Conservation (phyloP, 2,113 vertebrate species). For the Neolamprologus sp. region DNA sequence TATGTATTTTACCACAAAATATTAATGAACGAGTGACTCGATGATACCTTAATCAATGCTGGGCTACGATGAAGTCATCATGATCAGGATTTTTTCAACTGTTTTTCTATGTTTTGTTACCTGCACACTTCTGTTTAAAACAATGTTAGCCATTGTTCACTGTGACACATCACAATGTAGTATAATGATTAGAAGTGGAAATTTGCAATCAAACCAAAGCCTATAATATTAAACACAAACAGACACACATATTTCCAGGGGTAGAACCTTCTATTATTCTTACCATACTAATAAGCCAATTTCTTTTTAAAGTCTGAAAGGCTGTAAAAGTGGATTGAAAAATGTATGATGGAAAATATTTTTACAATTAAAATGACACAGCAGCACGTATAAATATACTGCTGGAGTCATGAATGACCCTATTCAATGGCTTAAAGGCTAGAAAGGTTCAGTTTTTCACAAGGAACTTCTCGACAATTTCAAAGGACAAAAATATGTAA, state of each 20-base stretch:
- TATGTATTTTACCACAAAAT: too few species aligned
- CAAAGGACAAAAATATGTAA: background rate
- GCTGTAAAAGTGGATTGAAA: background rate
- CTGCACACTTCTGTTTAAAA: background rate
- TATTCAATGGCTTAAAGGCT: background rate
- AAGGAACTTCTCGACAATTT: rapidly evolving
- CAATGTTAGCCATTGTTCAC: background rate
- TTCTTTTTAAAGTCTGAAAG: background rate
- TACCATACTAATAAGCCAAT: background rate
- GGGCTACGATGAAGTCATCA: background rate
- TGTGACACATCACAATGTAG: background rate
- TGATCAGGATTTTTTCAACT: background rate
- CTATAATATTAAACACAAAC: background rate
- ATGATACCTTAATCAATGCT: too few species aligned
- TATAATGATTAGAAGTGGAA: background rate
- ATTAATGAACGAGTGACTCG: too few species aligned
- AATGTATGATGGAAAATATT: background rate
- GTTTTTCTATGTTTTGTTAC: background rate
- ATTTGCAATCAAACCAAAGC: background rate
- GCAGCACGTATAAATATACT: background rate
- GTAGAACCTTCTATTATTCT: background rate
- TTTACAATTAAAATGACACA: background rate
- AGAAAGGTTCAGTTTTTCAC: rapidly evolving
- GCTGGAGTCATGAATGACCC: background rate
- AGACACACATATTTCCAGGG: background rate